phyloP scores from a whole-genome alignment of 2,113 vertebrate species.

The Sapayoa aenigma region DNA sequence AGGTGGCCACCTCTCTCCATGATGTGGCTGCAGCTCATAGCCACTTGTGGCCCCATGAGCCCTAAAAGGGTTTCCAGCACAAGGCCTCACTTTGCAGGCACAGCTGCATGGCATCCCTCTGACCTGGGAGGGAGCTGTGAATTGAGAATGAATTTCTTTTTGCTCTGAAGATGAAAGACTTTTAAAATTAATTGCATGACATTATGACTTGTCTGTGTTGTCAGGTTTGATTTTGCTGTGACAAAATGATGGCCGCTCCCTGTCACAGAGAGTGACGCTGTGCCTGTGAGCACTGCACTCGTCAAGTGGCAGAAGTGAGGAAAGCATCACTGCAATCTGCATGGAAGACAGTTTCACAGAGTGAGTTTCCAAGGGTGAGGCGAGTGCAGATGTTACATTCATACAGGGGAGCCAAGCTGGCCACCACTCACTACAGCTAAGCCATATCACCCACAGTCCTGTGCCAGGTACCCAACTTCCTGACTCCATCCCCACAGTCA shows the following conservation, averaged over 20 bases:
- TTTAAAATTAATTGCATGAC: constrained; percentile 17
- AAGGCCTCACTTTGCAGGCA: background rate
- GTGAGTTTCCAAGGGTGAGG: background rate
- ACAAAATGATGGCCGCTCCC: background rate
- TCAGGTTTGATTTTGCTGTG: constrained; percentile 43
- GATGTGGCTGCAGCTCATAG: fast-evolving
- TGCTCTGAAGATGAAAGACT: constrained; percentile 5
- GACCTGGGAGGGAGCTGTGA: background rate
- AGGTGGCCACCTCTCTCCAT: background rate
- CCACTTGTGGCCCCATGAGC: background rate
- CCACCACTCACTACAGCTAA: background rate
- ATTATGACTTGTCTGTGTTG: constrained; percentile 8
- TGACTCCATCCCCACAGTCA: background rate
- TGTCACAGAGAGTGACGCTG: background rate
- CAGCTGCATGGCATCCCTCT: background rate
- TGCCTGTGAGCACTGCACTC: background rate
- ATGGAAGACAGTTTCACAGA: fast-evolving
- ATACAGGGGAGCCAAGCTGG: fast-evolving
- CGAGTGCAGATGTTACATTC: background rate
- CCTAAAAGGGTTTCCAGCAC: background rate
- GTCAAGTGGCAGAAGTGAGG: background rate
- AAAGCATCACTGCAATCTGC: background rate
- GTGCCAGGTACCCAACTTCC: background rate
- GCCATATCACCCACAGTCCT: background rate
- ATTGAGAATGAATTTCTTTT: background rate